phyloP scores from a whole-genome alignment of 2,888 invertebrate genomes.

The Charanyca ferruginea region DNA sequence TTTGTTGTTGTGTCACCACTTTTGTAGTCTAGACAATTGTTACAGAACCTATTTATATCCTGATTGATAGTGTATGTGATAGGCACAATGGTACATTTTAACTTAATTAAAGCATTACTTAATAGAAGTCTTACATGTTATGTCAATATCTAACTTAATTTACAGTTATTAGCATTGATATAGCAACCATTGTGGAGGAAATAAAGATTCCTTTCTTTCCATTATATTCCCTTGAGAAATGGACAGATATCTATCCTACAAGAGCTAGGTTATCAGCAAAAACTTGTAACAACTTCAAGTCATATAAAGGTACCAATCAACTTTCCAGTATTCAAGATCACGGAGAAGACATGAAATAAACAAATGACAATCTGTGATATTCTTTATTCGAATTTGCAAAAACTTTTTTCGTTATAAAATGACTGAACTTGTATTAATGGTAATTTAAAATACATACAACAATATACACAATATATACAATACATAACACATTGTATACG shows the following conservation, averaged over 20 bases:
- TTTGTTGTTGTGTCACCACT: neutral
- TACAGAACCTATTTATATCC: conserved; percentile 20
- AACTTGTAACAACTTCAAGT: conserved; percentile 22
- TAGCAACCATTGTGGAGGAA: neutral
- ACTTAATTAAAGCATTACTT: conserved; percentile 28
- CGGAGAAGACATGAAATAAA: conserved; percentile 11
- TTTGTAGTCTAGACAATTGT: conserved; percentile 39
- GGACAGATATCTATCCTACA: neutral
- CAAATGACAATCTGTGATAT: neutral
- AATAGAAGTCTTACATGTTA: neutral
- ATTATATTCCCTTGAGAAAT: neutral
- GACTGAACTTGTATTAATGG: too few species aligned
- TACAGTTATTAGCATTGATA: neutral
- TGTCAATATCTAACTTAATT: neutral
- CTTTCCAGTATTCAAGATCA: conserved; percentile 39
- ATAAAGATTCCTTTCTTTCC: conserved; percentile 1
- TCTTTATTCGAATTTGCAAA: neutral
- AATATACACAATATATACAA: too few species aligned
- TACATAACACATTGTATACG: too few species aligned
- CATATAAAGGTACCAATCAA: conserved; percentile 23
- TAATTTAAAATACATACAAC: too few species aligned
- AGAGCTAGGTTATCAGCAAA: neutral
- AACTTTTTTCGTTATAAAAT: neutral
- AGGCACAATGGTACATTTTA: conserved; percentile 20
- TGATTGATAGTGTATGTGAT: conserved; percentile 22